Percentiles rank a stretch among this genome's conserved stretches.
These are phyloP conservation scores for Germaria angustata DNA, from an alignment of 2,888 invertebrate genomes.

Conservation along the genomic window DNA sequence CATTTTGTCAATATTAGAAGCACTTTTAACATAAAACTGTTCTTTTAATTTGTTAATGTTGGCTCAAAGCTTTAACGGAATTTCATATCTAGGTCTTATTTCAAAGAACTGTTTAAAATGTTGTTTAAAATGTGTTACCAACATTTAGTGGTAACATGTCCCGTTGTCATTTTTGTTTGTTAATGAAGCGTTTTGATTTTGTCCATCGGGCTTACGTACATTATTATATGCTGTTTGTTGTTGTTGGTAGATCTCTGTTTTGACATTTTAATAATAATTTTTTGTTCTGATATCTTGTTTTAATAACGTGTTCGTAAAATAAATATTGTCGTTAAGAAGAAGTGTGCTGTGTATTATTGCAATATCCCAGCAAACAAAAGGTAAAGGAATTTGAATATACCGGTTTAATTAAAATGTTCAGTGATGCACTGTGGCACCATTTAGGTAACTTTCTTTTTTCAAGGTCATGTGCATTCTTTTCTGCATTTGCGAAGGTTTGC, in stretches of 20 bases:
- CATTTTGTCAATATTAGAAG: too few species aligned
- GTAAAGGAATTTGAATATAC: too few species aligned
- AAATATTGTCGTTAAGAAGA: too few species aligned
- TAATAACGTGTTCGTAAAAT: too few species aligned
- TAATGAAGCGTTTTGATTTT: constrained; percentile 59
- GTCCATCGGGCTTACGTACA: constrained; percentile 49
- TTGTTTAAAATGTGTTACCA: not conserved
- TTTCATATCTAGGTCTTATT: constrained; percentile 68
- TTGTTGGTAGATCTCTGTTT: constrained; percentile 12
- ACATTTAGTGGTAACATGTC: constrained; percentile 7
- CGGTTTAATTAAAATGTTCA: too few species aligned
- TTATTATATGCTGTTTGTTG: constrained; percentile 38
- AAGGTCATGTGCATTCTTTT: too few species aligned
- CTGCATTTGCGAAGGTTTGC: too few species aligned
- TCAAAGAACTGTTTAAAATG: not conserved
- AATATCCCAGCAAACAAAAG: not conserved
- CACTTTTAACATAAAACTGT: not conserved
- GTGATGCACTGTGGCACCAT: too few species aligned
- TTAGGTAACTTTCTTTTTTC: too few species aligned
- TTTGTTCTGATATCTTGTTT: constrained; percentile 33
- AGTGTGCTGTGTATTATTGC: too few species aligned
- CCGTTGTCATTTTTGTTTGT: constrained; percentile 25
- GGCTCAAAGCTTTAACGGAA: constrained; percentile 73
- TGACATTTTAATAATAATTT: constrained; percentile 47
- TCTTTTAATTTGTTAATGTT: constrained; percentile 51